Evolutionary conservation across 1,140 invertebrate species (phyloP), one percentile per base, ranked within the genome.

Genomic region (Contarinia nasturtii): DNA sequence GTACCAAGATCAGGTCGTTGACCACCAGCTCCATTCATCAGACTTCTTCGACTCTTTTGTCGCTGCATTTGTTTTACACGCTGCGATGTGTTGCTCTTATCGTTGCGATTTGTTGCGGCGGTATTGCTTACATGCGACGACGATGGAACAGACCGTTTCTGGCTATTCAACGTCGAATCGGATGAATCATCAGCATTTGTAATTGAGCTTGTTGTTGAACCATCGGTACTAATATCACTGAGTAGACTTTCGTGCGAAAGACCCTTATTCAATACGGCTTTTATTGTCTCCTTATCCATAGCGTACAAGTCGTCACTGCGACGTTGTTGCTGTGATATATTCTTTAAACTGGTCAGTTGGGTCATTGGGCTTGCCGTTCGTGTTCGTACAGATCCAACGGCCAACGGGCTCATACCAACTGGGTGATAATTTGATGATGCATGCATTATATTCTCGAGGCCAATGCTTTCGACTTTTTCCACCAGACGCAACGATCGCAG

Each of bases 331-430:
- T 71, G 51, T 52, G 66, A 64, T 12, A 63, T 19, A 21, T 69
- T 66, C 53, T 77, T 80, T n/a, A 84, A 61, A 55, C 79, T 82
- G 22, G 79, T 80, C 50, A 82, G 55, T 62, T 82, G 80, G 47
- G 79, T 74, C 73, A 84, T 80, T 3, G 80, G 80, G 59, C 80
- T 84, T 4, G 61, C 63, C 14, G 59, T 61, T 15, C 59, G 54
- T 34, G 70, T 70, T 50, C 74, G 63, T 0, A 69, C 63, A 17
- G 65, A 61, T 33, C 71, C 72, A 44, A 75, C 57, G 12, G 71
- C 71, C 14, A 76, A 56, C 2, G 73, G 70, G 1, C 38, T 41
- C n/a, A 49, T 7, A 54, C 45, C 4, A 49, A 34, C 22, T 34
- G 47, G 37, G 47, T 50, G 7, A 71, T 68, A 27, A 27, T 27